phyloP scores from a whole-genome alignment of 2,113 vertebrate species.

The Pachypanchax playfairii region DNA sequence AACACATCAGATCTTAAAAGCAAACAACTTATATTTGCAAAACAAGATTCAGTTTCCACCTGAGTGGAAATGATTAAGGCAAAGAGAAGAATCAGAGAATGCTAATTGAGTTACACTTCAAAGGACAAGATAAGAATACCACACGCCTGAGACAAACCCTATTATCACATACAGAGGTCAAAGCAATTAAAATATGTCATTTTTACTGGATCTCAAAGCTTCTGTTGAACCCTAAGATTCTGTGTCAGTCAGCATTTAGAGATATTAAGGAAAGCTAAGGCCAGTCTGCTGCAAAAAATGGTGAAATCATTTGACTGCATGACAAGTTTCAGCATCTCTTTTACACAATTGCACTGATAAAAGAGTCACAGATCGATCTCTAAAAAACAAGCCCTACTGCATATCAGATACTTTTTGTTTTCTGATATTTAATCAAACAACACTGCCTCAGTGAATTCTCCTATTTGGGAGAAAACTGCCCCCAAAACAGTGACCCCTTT shows the following conservation, averaged over 20 bases:
- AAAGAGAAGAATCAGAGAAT: constrained; percentile 31
- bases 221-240: constrained; percentile 20
- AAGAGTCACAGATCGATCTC: too few species aligned
- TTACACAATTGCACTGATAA: too few species aligned
- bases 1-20: too few species aligned
- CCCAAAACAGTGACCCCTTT: constrained; percentile 17
- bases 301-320: background rate
- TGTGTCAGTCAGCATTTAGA: constrained; percentile 1
- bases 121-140: constrained; percentile 48
- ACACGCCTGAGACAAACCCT: constrained; percentile 34
- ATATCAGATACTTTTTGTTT: too few species aligned
- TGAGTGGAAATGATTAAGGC: constrained; percentile 25
- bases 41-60: constrained; percentile 28
- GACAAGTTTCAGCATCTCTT: constrained; percentile 5
- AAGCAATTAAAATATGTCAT: constrained; percentile 15
- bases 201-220: constrained; percentile 17
- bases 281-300: constrained; percentile 13
- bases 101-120: constrained; percentile 53
- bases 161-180: constrained; percentile 33
- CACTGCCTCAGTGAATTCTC: constrained; percentile 6
- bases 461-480: constrained; percentile 24
- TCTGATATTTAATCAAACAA: background rate
- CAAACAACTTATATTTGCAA: constrained; percentile 19
- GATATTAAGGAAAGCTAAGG: constrained; percentile 9
- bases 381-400: too few species aligned